A percentile compares a stretch with the other conserved stretches of the same genome.
phyloP scores from a whole-genome alignment of 2,797 vertebrate genomes.

The Myotis planiceps region DNA sequence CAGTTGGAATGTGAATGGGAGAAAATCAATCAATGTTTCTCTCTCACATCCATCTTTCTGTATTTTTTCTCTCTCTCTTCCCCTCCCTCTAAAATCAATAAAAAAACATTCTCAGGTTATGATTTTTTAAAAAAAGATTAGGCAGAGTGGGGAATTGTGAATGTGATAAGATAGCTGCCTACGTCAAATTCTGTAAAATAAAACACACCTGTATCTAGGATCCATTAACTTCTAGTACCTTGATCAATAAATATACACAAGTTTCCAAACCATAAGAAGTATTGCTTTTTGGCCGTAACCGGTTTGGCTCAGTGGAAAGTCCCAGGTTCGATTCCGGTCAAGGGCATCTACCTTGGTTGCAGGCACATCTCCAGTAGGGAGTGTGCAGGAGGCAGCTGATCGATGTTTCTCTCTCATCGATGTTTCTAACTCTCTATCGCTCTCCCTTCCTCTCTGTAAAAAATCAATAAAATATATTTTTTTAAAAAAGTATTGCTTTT shows the following conservation, averaged over 20 bases:
- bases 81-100: not conserved
- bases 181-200: conserved; percentile 44
- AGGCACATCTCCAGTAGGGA: no score
- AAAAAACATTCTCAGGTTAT: not conserved
- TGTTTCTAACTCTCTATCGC: no score
- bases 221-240: not conserved
- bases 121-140: not conserved
- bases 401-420: no score
- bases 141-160: not conserved
- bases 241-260: conserved; percentile 3
- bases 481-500: no score
- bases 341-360: no score
- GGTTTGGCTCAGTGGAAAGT: no score
- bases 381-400: no score
- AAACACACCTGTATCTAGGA: conserved; percentile 1
- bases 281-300: not conserved
- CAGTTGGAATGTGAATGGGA: not conserved
- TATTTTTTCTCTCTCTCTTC: not conserved
- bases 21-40: not conserved
- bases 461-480: no score
- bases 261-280: conserved; percentile 7
- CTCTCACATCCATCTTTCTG: not conserved
- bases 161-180: conserved; percentile 32
- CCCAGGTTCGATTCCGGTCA: no score
- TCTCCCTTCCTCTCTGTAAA: no score